Conservation (phyloP, 2,113 vertebrate genomes). For the Corythornis vintsioides region DNA sequence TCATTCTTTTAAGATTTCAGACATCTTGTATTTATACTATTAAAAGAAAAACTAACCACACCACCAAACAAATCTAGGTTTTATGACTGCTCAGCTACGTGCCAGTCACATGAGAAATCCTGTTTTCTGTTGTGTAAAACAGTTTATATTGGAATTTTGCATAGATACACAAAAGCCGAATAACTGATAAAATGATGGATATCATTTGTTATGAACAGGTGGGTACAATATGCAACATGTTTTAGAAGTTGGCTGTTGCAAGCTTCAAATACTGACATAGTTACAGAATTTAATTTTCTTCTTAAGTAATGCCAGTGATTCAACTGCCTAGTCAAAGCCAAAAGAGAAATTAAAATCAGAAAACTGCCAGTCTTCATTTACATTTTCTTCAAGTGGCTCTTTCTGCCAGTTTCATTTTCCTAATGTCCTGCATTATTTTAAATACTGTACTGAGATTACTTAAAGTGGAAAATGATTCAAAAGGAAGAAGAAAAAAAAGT, state of each 20-base stretch:
- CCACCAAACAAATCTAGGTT: not conserved
- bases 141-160: not conserved
- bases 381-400: not conserved
- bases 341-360: conserved; percentile 31
- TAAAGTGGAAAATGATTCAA: not conserved
- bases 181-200: not conserved
- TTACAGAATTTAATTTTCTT: not conserved
- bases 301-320: not conserved
- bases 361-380: conserved; percentile 14
- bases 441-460: not conserved
- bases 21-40: not conserved
- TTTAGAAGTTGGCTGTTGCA: not conserved
- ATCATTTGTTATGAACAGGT: not conserved
- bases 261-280: not conserved
- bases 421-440: conserved; percentile 17
- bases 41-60: not conserved
- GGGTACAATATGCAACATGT: not conserved
- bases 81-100: not conserved
- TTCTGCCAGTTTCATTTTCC: conserved; percentile 15
- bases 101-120: not conserved
- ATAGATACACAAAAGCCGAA: not conserved
- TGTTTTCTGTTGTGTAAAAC: not conserved
- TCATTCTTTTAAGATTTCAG: not conserved
- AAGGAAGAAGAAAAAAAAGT: not conserved
- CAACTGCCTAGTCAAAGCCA: conserved; percentile 7